Conservation (phyloP, 1,140 invertebrate species). For the Drosophila equinoxialis region DNA sequence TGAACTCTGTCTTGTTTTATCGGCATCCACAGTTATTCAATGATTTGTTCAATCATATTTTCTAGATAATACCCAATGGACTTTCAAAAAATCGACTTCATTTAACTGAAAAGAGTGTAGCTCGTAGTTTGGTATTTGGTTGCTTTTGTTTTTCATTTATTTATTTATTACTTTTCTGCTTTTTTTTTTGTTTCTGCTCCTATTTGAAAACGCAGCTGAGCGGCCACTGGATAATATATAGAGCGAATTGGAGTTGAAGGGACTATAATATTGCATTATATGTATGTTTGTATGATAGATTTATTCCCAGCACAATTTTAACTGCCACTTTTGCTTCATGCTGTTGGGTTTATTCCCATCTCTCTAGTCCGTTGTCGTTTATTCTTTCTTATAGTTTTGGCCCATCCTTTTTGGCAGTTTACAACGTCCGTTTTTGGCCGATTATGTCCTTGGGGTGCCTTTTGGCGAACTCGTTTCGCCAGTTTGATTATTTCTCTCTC, state of each 20-base stretch:
- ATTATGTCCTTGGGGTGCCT: constrained; percentile 77
- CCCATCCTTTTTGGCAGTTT: constrained; percentile 48
- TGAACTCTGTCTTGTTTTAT: not conserved
- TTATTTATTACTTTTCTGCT: constrained; percentile 6
- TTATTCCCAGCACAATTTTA: constrained; percentile 81
- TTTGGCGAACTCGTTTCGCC: constrained; percentile 39
- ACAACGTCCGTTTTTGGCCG: constrained; percentile 75
- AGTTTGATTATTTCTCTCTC: constrained; percentile 36
- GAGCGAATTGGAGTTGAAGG: constrained; percentile 31
- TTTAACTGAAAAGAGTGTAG: constrained; percentile 65
- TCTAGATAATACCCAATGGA: constrained; percentile 51
- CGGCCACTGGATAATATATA: not conserved
- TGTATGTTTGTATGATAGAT: constrained; percentile 58
- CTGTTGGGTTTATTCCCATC: constrained; percentile 45
- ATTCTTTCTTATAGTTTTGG: constrained; percentile 11
- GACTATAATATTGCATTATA: constrained; percentile 76
- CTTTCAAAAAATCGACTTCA: constrained; percentile 73
- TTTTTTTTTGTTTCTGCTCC: constrained; percentile 5
- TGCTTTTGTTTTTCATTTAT: constrained; percentile 6
- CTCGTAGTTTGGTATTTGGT: constrained; percentile 22
- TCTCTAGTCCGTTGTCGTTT: constrained; percentile 29
- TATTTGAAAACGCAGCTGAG: not conserved
- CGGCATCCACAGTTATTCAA: constrained; percentile 23
- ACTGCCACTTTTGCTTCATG: constrained; percentile 65
- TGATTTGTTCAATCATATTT: constrained; percentile 66